These are phyloP conservation scores for Ptyas mucosa DNA, from an alignment of 2,113 vertebrate species.

Conservation along the genomic window DNA sequence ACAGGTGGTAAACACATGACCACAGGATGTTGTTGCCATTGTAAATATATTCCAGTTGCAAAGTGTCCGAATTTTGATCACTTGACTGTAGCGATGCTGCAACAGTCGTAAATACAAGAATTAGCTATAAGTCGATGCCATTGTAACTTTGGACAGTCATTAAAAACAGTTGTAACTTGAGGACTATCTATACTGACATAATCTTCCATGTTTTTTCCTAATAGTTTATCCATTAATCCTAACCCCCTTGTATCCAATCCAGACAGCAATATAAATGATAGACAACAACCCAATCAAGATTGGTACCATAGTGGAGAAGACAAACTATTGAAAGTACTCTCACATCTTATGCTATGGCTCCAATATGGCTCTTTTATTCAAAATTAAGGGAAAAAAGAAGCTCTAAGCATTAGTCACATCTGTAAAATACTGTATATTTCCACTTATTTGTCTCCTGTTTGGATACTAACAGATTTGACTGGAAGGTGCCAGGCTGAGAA, in stretches of 20 bases:
- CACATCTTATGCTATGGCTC: background rate
- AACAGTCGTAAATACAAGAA: background rate
- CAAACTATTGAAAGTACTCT: background rate
- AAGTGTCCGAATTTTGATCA: background rate
- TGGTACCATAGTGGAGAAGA: background rate
- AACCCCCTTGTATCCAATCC: background rate
- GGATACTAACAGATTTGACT: background rate
- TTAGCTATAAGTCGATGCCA: background rate
- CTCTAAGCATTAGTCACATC: background rate
- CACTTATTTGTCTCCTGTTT: background rate
- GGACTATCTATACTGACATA: background rate
- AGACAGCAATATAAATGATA: background rate
- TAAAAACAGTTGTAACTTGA: background rate
- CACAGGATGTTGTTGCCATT: background rate
- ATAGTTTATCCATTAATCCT: background rate
- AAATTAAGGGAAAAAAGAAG: background rate
- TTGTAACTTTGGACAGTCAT: background rate
- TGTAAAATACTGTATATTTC: background rate
- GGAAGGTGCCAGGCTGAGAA: background rate
- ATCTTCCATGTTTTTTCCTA: background rate
- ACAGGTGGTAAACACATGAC: background rate
- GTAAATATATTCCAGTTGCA: background rate
- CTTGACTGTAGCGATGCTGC: background rate
- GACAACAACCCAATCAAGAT: background rate
- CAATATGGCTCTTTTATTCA: background rate